Evolutionary conservation across 2,113 vertebrate genomes (phyloP), one percentile per base, ranked within the genome.

Genomic region (Mugil cephalus): DNA sequence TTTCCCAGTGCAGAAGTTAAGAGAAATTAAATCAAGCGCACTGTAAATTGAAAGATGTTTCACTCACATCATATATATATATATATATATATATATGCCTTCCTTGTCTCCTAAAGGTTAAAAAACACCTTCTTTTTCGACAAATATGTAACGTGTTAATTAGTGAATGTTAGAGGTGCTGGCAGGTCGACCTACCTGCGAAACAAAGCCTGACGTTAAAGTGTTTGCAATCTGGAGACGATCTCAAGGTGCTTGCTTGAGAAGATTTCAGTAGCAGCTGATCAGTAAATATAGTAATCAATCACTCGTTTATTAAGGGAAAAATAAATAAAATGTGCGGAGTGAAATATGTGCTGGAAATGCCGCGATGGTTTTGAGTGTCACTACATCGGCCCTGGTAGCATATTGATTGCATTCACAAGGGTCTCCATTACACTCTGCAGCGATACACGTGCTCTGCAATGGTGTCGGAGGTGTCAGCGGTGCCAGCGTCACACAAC

Each of bases 321-420:
- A 64, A 69, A 69, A 19, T 8, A 17, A 18, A 40, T 11, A 18
- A 47, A 18, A 55, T 21, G 24, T 45, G 19, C 18, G 18, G 2
- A 2, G 48, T 14, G 30, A 47, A 18, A 55, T 21, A 36, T 51
- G 19, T 30, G 18, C 18, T 35, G 47, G 21, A 45, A 64, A 17
- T 52, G 38, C 63, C 71, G 40, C n/a, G n/a, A n/a, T 59, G 17
- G 10, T 63, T 80, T 54, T 5, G 77, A 63, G 40, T 80, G 66
- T 80, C 74, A 80, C 43, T 66, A 52, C 60, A 15, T 84, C 45
- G 76, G 45, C 34, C 69, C 53, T 79, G 53, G 50, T 63, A 74
- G 18, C 82, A 82, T 83, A 85, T 76, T 84, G 77, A 62, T 59
- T 52, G 46, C 52, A 19, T 83, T 86, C 74, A 72, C 84, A 75